These are phyloP conservation scores for Hedychridium roseum DNA, from an alignment of 2,888 invertebrate genomes.

Conservation along the genomic window DNA sequence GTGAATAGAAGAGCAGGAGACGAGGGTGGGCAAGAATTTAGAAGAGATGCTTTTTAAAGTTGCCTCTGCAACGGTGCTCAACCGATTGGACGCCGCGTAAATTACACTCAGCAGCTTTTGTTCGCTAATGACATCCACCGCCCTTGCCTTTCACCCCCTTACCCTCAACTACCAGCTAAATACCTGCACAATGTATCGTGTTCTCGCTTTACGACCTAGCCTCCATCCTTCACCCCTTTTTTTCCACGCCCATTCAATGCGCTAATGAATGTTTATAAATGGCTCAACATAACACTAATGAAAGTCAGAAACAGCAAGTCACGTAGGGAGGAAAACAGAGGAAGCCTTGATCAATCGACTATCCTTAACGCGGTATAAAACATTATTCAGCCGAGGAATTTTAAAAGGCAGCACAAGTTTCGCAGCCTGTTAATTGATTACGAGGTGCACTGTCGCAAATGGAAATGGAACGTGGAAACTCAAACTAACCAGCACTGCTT, in stretches of 20 bases:
- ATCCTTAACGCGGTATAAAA: too few species aligned
- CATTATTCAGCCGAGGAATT: too few species aligned
- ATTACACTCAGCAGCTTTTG: constrained; percentile 24
- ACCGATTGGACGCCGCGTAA: constrained; percentile 20
- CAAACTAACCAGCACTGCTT: not conserved
- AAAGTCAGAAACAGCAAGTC: too few species aligned
- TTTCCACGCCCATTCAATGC: constrained; percentile 7
- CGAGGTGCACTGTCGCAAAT: not conserved
- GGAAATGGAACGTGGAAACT: not conserved
- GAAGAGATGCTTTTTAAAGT: too few species aligned
- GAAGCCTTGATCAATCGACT: too few species aligned
- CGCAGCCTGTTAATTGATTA: too few species aligned
- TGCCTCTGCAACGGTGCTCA: not conserved
- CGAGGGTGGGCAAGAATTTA: not conserved
- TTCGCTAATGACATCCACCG: constrained; percentile 21
- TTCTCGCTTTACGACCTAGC: not conserved
- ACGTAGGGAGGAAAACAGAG: too few species aligned
- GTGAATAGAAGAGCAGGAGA: too few species aligned
- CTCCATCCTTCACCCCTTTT: too few species aligned
- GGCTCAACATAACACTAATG: too few species aligned
- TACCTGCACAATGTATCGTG: not conserved
- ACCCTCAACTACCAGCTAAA: not conserved
- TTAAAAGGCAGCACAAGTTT: too few species aligned
- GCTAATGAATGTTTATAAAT: constrained; percentile 13
- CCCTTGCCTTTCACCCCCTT: not conserved